phyloP scores from a whole-genome alignment of 2,797 vertebrate species.

The Protonibea diacanthus region DNA sequence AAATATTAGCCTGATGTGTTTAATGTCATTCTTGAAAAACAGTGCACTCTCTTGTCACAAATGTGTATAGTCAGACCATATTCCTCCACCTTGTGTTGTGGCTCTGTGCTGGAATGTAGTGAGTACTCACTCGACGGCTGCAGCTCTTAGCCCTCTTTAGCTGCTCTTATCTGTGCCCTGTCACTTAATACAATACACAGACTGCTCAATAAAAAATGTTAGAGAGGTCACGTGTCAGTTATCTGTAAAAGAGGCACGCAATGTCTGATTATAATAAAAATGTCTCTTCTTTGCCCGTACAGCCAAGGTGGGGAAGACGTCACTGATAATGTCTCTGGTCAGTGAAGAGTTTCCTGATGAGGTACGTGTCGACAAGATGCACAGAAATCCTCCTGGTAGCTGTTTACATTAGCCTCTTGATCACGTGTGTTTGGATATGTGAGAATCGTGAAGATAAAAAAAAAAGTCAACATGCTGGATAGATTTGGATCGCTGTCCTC shows the following conservation, averaged over 20 bases:
- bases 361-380: slow-evolving; percentile 79
- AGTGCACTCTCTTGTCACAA: background rate
- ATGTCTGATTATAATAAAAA: background rate
- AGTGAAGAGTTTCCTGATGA: slow-evolving; percentile 99
- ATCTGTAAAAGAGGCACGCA: background rate
- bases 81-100: background rate
- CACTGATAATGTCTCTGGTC: slow-evolving; percentile 98
- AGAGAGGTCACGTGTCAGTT: background rate
- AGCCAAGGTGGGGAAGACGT: slow-evolving; percentile 99
- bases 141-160: slow-evolving; percentile 21
- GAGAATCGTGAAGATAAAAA: background rate
- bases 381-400: background rate
- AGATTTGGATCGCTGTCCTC: background rate
- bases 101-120: background rate
- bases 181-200: slow-evolving; percentile 23
- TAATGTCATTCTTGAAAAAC: background rate
- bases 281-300: slow-evolving; percentile 67
- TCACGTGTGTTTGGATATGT: background rate
- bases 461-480: background rate
- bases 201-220: background rate
- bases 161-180: slow-evolving; percentile 20
- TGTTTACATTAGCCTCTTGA: background rate
- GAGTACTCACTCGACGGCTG: background rate
- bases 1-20: background rate
- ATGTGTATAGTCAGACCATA: background rate